Conservation (phyloP, 2,113 vertebrate species). For the Chaetodon trifascialis region DNA sequence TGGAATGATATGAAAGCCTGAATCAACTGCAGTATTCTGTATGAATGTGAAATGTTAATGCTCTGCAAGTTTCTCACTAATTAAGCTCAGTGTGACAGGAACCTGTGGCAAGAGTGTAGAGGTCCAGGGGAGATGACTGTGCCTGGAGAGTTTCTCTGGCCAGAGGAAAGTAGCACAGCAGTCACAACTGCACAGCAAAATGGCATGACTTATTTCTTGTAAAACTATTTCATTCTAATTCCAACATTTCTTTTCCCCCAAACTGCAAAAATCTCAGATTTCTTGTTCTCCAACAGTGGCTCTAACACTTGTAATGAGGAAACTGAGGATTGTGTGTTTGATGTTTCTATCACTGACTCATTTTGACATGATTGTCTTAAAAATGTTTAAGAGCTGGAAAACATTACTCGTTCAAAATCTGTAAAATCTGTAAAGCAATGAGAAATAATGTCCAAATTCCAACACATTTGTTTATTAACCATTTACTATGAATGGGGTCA, state of each 20-base stretch:
- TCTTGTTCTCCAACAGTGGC: not conserved
- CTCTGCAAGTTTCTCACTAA: no score
- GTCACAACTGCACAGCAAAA: not conserved
- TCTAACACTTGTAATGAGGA: not conserved
- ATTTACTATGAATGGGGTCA: not conserved
- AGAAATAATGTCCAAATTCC: not conserved
- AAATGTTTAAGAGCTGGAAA: not conserved
- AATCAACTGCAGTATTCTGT: no score
- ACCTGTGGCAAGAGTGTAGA: no score
- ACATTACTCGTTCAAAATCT: not conserved
- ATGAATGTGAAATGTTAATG: no score
- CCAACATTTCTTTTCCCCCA: not conserved
- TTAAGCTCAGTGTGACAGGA: no score
- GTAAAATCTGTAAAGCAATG: not conserved
- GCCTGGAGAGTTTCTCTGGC: no score
- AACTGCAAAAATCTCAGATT: not conserved
- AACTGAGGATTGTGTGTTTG: not conserved
- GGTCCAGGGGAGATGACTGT: no score
- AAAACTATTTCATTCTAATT: not conserved
- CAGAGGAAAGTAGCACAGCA: not conserved
- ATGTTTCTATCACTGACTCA: not conserved
- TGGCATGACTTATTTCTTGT: not conserved
- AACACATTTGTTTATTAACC: not conserved
- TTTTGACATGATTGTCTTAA: not conserved
- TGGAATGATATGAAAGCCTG: not conserved